phyloP scores from a whole-genome alignment of 2,113 vertebrate genomes.

The Coryphaenoides rupestris region DNA sequence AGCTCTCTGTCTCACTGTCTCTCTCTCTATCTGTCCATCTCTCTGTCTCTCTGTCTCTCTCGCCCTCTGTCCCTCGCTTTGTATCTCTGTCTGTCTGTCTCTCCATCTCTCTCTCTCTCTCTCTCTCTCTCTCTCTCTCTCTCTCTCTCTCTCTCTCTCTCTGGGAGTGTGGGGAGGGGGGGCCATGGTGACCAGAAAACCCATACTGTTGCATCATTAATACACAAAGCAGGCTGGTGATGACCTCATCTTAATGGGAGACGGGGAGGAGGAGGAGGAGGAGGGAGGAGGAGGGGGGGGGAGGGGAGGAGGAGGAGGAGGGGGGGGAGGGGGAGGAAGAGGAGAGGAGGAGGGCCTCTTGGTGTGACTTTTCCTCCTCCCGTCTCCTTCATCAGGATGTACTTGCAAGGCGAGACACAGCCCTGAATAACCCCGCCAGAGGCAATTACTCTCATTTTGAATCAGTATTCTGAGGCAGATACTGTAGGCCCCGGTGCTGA shows the following conservation, averaged over 20 bases:
- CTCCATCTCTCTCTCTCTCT: constrained; percentile 14
- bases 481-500: constrained; percentile 9
- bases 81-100: background rate
- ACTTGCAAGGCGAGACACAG: constrained; percentile 18
- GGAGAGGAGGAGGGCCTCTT: constrained; percentile 22
- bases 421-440: constrained; percentile 27
- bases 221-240: constrained; percentile 58
- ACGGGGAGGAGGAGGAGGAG: constrained; percentile 46
- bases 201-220: constrained; percentile 55
- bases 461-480: constrained; percentile 28
- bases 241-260: constrained; percentile 61
- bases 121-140: constrained; percentile 49
- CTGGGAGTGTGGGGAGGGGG: constrained; percentile 39
- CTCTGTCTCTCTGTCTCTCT: too few relatives aligned
- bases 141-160: constrained; percentile 54
- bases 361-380: constrained; percentile 29
- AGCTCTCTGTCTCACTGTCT: too few relatives aligned
- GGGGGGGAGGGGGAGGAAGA: constrained; percentile 40
- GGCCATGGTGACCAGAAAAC: constrained; percentile 41
- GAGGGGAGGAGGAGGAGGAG: constrained; percentile 37
- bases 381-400: constrained; percentile 32
- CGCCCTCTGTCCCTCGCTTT: too few relatives aligned
- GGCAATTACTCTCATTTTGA: constrained; percentile 33
- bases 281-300: constrained; percentile 28
- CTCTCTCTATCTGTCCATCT: too few relatives aligned